phyloP scores from a whole-genome alignment of 2,113 vertebrate species.

The Mandrillus leucophaeus region DNA sequence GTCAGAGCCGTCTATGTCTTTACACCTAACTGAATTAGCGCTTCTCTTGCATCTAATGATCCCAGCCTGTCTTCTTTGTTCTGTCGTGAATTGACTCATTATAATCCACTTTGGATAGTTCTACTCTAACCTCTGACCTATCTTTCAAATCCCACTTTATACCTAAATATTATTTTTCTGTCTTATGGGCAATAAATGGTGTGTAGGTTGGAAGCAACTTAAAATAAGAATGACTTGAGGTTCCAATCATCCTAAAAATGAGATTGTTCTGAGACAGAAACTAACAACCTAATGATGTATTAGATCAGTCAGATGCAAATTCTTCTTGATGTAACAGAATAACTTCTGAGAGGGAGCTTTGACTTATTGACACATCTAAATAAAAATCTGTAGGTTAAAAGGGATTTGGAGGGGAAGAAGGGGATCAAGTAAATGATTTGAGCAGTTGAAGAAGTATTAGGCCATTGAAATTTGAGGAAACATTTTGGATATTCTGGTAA shows the following conservation, averaged over 20 bases:
- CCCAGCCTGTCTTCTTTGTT: background rate
- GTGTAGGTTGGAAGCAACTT: background rate
- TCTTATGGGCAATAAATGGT: background rate
- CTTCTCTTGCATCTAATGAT: background rate
- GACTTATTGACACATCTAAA: background rate
- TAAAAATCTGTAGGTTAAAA: background rate
- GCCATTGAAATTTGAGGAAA: background rate
- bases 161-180: background rate
- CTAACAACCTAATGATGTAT: background rate
- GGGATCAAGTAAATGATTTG: background rate
- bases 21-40: slow-evolving; percentile 13
- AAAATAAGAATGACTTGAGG: background rate
- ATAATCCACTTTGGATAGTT: background rate
- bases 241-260: background rate
- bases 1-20: slow-evolving; percentile 39
- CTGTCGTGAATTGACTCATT: slow-evolving; percentile 14
- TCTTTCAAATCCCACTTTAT: background rate
- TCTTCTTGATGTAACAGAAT: background rate
- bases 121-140: slow-evolving; percentile 14
- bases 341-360: background rate
- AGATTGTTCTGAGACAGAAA: background rate
- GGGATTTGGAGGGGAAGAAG: background rate
- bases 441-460: background rate
- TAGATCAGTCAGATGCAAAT: background rate
- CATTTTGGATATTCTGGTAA: background rate